These are phyloP conservation scores for Clitarchus hookeri DNA, from an alignment of 2,888 invertebrate species.

Conservation along the genomic window DNA sequence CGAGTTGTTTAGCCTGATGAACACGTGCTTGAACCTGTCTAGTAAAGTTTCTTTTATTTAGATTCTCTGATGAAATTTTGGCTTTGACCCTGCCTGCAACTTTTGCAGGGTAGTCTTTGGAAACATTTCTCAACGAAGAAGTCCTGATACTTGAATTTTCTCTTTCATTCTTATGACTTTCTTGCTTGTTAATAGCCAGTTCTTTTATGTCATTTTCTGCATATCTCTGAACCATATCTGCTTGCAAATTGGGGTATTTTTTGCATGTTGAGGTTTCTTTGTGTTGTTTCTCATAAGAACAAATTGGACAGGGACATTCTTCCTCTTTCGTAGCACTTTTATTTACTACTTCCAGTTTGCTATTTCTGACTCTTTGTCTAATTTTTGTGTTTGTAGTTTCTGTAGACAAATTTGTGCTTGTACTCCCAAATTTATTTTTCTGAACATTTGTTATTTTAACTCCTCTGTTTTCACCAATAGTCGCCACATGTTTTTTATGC, in stretches of 20 bases:
- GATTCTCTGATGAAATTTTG: not conserved
- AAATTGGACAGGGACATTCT: not conserved
- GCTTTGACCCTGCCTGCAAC: not conserved
- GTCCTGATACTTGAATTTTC: not conserved
- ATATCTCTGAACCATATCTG: not conserved
- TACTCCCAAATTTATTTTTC: not conserved
- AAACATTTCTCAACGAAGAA: not conserved
- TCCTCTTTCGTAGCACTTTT: not conserved
- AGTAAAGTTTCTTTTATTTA: not conserved
- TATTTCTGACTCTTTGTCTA: not conserved
- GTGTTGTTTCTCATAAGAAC: not conserved
- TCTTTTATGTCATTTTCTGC: not conserved
- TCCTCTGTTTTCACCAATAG: not conserved
- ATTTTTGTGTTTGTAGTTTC: not conserved
- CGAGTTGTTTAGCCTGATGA: not conserved
- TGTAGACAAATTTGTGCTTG: not conserved
- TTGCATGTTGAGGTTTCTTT: not conserved
- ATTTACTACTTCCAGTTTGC: not conserved
- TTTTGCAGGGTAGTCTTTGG: not conserved
- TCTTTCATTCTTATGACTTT: too few species aligned
- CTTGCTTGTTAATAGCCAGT: too few species aligned
- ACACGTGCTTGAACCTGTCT: not conserved
- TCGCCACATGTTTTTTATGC: not conserved
- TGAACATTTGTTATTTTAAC: not conserved
- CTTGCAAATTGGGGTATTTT: not conserved